These are phyloP conservation scores for Tragelaphus buxtoni DNA, from an alignment of 2,113 vertebrate genomes.

Conservation along the genomic window DNA sequence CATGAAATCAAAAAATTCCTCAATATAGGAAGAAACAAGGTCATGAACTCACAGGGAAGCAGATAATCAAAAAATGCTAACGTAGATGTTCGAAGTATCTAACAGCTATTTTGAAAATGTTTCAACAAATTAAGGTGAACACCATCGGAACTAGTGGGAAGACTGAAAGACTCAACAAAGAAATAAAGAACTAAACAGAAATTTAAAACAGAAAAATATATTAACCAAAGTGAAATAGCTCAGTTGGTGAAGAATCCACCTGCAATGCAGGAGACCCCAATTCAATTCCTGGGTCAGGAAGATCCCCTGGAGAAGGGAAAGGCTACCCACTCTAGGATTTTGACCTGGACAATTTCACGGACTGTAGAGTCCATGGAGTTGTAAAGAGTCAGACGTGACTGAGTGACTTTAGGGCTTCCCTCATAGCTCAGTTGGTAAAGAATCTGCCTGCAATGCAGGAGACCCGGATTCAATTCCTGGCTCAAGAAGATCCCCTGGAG, in stretches of 20 bases:
- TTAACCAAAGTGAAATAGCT: background rate
- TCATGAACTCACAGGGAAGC: background rate
- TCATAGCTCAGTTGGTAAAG: background rate
- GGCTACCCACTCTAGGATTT: background rate
- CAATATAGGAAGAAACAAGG: background rate
- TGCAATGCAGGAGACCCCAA: background rate
- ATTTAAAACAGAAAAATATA: background rate
- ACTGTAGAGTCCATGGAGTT: background rate
- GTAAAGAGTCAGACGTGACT: background rate
- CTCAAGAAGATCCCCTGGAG: background rate
- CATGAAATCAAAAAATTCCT: background rate
- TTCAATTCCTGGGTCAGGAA: background rate
- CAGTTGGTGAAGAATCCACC: background rate
- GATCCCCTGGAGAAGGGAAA: background rate
- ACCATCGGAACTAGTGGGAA: background rate
- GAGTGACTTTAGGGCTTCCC: background rate
- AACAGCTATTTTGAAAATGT: background rate
- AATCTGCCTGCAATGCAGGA: background rate
- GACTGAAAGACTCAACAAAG: background rate
- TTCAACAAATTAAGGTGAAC: background rate
- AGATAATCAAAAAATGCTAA: background rate
- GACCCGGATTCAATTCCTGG: background rate
- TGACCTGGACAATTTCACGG: background rate
- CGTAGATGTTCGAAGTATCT: background rate
- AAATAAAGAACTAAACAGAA: background rate